Evolutionary conservation across 2,888 invertebrate genomes (phyloP).

Genomic region (Stratiomys singularior): DNA sequence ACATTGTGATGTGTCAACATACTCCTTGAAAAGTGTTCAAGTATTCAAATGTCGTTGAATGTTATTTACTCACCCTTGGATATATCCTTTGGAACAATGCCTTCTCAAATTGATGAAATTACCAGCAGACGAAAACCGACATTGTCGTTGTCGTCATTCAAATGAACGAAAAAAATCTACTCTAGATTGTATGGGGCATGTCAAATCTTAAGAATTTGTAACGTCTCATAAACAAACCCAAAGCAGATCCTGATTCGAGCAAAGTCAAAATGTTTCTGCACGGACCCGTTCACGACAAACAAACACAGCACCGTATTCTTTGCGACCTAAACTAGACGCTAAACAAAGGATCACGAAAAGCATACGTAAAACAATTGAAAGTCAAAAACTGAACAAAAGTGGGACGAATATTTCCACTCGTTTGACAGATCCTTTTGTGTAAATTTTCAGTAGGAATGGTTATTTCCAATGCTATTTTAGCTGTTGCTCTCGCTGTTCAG

Average conservation of each 20-base stretch:
- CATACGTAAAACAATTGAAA: constrained; percentile 40
- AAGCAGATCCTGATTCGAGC: constrained; percentile 30
- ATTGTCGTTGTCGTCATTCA: neutral
- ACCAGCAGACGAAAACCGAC: constrained; percentile 39
- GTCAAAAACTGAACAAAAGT: constrained; percentile 50
- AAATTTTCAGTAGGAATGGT: neutral
- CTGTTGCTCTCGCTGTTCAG: constrained; percentile 10
- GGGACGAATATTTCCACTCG: constrained; percentile 50
- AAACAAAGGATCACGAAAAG: constrained; percentile 19
- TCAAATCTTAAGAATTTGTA: constrained; percentile 29
- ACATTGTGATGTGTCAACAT: neutral
- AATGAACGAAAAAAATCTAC: no score
- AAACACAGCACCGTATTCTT: constrained; percentile 24
- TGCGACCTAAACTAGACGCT: neutral
- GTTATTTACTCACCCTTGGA: neutral
- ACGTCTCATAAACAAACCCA: constrained; percentile 41
- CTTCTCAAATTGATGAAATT: constrained; percentile 51
- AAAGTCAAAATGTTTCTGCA: constrained; percentile 42
- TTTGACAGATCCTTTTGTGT: constrained; percentile 48
- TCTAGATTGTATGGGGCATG: neutral
- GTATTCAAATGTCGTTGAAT: constrained; percentile 19
- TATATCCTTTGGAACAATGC: neutral
- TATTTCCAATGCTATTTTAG: constrained; percentile 35
- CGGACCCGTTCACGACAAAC: constrained; percentile 44
- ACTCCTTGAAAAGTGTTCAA: constrained; percentile 35